Conservation (phyloP, 1,140 invertebrate species). For the Listronotus oregonensis region DNA sequence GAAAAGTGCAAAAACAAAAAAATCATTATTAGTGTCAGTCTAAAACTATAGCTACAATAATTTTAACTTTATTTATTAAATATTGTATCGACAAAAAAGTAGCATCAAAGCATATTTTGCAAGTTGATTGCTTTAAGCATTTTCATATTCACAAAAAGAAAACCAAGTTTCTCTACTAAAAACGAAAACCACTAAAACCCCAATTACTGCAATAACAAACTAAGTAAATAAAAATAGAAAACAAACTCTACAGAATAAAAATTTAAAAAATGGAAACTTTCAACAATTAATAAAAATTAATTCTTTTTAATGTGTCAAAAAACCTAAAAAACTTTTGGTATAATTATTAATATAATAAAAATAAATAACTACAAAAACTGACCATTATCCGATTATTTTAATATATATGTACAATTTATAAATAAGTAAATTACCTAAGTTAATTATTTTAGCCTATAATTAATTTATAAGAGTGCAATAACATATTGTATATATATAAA, state of each 20-base stretch:
- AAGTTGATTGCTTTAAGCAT: no score
- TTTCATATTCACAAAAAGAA: constrained; percentile 1
- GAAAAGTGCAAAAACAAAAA: constrained; percentile 25
- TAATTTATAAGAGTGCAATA: not conserved
- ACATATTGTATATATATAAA: constrained; percentile 13
- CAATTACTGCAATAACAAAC: constrained; percentile 8
- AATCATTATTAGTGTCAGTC: constrained; percentile 7
- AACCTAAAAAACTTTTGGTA: not conserved
- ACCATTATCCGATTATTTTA: constrained; percentile 17
- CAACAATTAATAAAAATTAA: no score
- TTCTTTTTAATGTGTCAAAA: no score
- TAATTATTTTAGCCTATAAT: not conserved
- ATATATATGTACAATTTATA: constrained; percentile 1
- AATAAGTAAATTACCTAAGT: not conserved
- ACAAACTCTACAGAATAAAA: constrained; percentile 1
- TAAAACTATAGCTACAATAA: not conserved
- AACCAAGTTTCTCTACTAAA: not conserved
- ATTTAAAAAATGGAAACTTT: not conserved
- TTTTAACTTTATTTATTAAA: not conserved
- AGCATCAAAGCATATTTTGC: no score
- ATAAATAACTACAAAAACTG: constrained; percentile 13
- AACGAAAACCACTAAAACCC: constrained; percentile 7
- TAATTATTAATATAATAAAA: constrained; percentile 8
- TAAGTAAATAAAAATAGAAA: constrained; percentile 3
- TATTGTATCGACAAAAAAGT: no score